A percentile compares a stretch with the other conserved stretches of the same genome.
These are phyloP conservation scores for Agrochola litura DNA, from an alignment of 2,888 invertebrate genomes.

Conservation along the genomic window DNA sequence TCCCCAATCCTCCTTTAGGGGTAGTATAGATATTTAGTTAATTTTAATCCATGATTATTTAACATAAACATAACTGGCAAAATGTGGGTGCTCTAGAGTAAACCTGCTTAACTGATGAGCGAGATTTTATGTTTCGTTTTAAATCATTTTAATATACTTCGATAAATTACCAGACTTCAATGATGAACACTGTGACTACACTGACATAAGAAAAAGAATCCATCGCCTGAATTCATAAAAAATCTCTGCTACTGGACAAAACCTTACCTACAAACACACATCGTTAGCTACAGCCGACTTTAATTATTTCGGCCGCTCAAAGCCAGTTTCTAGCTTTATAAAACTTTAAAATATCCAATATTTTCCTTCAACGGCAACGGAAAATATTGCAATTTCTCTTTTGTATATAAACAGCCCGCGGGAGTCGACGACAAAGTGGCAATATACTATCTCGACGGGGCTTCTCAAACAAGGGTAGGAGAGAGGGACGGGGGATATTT, in stretches of 20 bases:
- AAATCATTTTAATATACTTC: too few relatives aligned
- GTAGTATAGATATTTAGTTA: too few relatives aligned
- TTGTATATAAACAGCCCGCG: slow-evolving; percentile 85
- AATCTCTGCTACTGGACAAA: slow-evolving; percentile 24
- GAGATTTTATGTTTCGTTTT: too few relatives aligned
- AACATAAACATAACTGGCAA: too few relatives aligned
- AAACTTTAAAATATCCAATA: slow-evolving; percentile 82
- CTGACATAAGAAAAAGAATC: slow-evolving; percentile 13
- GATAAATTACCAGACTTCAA: not conserved
- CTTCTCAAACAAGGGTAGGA: slow-evolving; percentile 88
- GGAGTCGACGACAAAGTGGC: slow-evolving; percentile 90
- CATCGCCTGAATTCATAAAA: slow-evolving; percentile 6
- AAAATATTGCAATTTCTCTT: slow-evolving; percentile 87
- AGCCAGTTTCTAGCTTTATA: slow-evolving; percentile 67
- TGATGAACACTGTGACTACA: not conserved
- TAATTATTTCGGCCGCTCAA: slow-evolving; percentile 57
- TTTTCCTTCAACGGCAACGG: slow-evolving; percentile 77
- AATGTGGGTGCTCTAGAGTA: too few relatives aligned
- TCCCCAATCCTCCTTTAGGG: too few relatives aligned
- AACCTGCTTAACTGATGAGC: too few relatives aligned
- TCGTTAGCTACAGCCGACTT: slow-evolving; percentile 36
- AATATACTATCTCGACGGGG: slow-evolving; percentile 90
- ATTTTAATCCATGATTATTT: too few relatives aligned
- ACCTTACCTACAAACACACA: not conserved
- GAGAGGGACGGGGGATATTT: slow-evolving; percentile 74